Percentiles rank a stretch among this genome's conserved stretches.
Conservation (phyloP, 1,140 invertebrate species). For the Gryon sp. region DNA sequence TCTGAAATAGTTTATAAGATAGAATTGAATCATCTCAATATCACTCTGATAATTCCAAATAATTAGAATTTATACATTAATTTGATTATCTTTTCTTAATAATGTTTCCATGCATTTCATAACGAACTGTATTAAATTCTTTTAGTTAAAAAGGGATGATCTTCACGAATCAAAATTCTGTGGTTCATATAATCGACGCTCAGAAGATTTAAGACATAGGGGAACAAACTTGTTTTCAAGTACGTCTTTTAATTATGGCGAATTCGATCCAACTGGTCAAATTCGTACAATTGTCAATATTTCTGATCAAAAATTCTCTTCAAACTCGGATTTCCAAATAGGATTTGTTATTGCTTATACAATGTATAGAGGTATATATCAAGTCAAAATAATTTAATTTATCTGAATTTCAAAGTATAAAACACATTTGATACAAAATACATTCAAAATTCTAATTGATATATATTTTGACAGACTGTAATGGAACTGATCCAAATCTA, state of each 20-base stretch:
- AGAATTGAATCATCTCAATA: not conserved
- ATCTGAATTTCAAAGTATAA: no score
- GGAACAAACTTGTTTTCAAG: not conserved
- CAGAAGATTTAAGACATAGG: no score
- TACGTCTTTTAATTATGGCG: not conserved
- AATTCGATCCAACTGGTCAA: conserved; percentile 3
- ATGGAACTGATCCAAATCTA: conserved; percentile 10
- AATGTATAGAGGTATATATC: conserved; percentile 34
- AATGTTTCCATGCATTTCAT: no score
- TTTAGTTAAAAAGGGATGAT: conserved; percentile 22
- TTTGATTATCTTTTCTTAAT: no score
- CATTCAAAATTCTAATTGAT: no score
- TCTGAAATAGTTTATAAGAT: not conserved
- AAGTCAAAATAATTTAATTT: no score
- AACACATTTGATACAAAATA: no score
- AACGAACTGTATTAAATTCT: not conserved
- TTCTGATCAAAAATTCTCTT: not conserved
- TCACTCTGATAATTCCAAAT: no score
- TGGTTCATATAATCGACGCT: conserved; percentile 7
- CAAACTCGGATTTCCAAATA: not conserved
- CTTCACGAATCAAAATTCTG: not conserved
- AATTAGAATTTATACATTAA: not conserved
- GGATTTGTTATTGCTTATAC: conserved; percentile 30
- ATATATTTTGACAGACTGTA: conserved; percentile 60
- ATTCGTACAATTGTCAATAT: conserved; percentile 9